Base-by-base conservation (phyloP, 2,113 vertebrate species). In the Oceanodroma tethys region DNA sequence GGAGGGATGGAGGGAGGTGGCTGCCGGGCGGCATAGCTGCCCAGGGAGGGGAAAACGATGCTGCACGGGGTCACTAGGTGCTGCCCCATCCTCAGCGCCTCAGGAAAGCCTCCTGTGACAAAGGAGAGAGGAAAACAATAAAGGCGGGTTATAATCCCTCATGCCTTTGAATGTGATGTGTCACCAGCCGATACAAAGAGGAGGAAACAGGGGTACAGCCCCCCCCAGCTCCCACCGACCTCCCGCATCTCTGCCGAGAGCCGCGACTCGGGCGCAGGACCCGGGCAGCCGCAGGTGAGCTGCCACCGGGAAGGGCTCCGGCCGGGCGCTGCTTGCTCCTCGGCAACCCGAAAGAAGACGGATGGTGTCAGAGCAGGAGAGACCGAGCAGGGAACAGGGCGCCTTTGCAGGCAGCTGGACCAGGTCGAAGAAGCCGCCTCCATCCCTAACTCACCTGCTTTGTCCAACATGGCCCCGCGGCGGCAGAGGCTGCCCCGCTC, bases 391-490 rank as follows among this genome's bases (percentile, higher is more conserved):
- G 38, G 71, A 36, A 8, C 23, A 1, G 9, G 55, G 48, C 10
- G 2, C 16, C 23, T 62, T 20, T 7, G 21, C 26, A 8, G 47
- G 40, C 34, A 5, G 63, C 11, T 2, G 50, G 26, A 27, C 13
- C n/a, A 12, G 30, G 63, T 1, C 6, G 4, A 7, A 78, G 34
- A 13, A 66, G n/a, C 4, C 0, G 0, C 12, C 45, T 76, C 63
- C 58, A 4, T 25, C 63, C 42, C 29, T 16, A 34, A 14, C 52
- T 60, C 66, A 30, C 16, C 52, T 3, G 2, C 52, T 16, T 16
- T 16, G 18, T 6, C 48, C 53, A 10, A 0, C 45, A 1, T 0
- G 2, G 40, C 22, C 65, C 79, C 7, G 0, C 2, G 2, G 42
- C 4, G 12, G 56, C 48, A 8, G 68, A 9, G 42, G 27, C 22